These are phyloP conservation scores for Sturnus vulgaris DNA, from an alignment of 2,113 vertebrate species.

Conservation along the genomic window DNA sequence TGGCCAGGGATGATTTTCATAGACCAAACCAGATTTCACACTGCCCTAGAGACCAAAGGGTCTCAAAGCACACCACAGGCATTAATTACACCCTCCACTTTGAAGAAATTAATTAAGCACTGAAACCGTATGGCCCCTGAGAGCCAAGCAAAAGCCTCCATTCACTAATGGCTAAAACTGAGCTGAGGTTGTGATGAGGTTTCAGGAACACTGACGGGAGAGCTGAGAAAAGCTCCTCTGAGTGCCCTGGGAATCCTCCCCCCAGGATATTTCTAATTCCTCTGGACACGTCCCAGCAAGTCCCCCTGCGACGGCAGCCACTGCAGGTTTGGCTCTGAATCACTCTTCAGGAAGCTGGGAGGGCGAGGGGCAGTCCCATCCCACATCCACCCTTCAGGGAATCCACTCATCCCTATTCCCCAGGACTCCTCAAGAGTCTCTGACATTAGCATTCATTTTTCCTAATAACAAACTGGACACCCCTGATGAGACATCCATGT, in stretches of 20 bases:
- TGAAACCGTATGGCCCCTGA: neutral
- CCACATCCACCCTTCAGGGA: neutral
- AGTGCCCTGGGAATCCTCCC: neutral
- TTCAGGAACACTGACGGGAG: neutral
- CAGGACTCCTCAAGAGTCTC: neutral
- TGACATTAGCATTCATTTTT: neutral
- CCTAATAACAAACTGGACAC: neutral
- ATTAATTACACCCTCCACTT: neutral
- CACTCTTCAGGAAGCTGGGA: neutral
- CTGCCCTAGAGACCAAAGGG: neutral
- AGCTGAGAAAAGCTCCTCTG: neutral
- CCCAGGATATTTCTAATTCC: neutral
- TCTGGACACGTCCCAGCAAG: neutral
- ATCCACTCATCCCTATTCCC: rapidly evolving
- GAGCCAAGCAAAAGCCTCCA: neutral
- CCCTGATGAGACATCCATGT: too few species aligned
- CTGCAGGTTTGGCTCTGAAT: neutral
- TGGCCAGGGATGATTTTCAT: neutral
- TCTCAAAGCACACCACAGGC: neutral
- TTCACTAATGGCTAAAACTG: neutral
- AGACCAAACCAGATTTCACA: neutral
- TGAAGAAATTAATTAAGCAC: neutral
- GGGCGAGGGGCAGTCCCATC: rapidly evolving
- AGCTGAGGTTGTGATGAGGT: rapidly evolving
- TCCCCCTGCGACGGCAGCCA: neutral